A percentile compares a stretch with the other conserved stretches of the same genome.
phyloP scores from a whole-genome alignment of 2,113 vertebrate species.

The Antennarius striatus region DNA sequence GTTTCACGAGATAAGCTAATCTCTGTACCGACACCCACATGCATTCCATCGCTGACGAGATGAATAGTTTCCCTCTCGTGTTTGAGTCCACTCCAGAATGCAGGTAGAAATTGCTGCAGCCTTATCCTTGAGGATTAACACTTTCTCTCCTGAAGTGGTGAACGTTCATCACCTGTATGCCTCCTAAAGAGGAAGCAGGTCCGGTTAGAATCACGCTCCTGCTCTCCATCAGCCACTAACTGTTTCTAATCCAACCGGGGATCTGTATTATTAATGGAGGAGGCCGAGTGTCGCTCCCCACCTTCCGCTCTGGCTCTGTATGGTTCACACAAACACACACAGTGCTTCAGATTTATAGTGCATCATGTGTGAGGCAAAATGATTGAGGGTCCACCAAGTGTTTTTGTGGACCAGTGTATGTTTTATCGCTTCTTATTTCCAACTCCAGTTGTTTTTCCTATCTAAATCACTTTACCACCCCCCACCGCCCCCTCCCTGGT shows the following conservation, averaged over 20 bases:
- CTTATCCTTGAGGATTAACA: conserved; percentile 50
- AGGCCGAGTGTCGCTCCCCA: conserved; percentile 24
- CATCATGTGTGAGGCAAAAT: conserved; percentile 24
- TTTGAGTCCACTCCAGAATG: conserved; percentile 3
- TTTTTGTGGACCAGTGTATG: conserved; percentile 3
- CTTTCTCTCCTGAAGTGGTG: conserved; percentile 23
- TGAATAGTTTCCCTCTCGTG: neutral
- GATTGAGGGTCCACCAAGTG: neutral
- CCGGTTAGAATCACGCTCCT: neutral
- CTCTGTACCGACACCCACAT: conserved; percentile 31
- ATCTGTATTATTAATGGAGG: conserved; percentile 66
- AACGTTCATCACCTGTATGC: conserved; percentile 14
- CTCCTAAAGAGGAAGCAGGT: neutral
- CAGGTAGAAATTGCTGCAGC: conserved; percentile 41
- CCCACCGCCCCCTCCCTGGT: neutral
- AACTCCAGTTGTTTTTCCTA: neutral
- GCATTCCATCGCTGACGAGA: conserved; percentile 1
- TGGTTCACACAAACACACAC: conserved; percentile 3
- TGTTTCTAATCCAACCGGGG: conserved; percentile 23
- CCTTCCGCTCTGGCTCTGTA: conserved; percentile 3
- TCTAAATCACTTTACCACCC: neutral
- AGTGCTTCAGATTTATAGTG: neutral
- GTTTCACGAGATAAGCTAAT: conserved; percentile 1
- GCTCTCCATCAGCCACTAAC: conserved; percentile 27
- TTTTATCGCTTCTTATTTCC: neutral